Base-by-base conservation (phyloP, 2,797 vertebrate genomes). In the Tenualosa thibaudeaui region DNA sequence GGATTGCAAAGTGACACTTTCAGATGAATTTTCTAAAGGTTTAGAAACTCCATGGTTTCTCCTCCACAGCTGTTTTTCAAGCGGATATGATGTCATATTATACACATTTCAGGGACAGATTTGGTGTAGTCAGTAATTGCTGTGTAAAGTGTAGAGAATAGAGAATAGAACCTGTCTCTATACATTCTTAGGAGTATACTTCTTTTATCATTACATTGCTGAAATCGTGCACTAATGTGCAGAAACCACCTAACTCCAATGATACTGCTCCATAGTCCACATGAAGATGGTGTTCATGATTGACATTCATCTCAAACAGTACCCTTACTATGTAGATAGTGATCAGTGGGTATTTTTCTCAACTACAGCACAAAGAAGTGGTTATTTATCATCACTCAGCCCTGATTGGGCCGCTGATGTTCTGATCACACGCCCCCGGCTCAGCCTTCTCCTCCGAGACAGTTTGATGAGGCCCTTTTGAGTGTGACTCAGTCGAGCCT, bases 341-440 rank as follows among this genome's bases (percentile, higher is more conserved):
- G 26, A 71, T 40, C 71, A 19, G 71, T 22, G 19, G 43, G 40
- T 40, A 8, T 40, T 37, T 71, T 71, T 5, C 65, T 71, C 65
- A 46, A 46, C 37, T 43, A 40, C 2, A 6, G 71, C 71, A 22
- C 71, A 46, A 46, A 46, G 71, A 9, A n/a, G 71, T 15, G 5
- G 46, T 43, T 78, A 19, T 78, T 75, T 75, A 75, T 37, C 68
- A 43, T 75, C 68, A 43, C 40, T 75, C 68, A 75, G 68, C 68
- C 37, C 15, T 37, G 37, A 78, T 43, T 78, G 68, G 12, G 37
- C 17, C 15, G 8, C 40, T 46, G 26, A 43, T 75, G 37, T 17
- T 8, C 71, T 46, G 71, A 78, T 46, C 37, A 78, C 37, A 3
- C 71, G 9, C 40, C 40, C 40, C 22, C 17, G 3, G 68, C 68